A percentile compares a stretch with the other conserved stretches of the same genome.
phyloP scores from a whole-genome alignment of 2,888 invertebrate species.

The Hybos culiciformis region DNA sequence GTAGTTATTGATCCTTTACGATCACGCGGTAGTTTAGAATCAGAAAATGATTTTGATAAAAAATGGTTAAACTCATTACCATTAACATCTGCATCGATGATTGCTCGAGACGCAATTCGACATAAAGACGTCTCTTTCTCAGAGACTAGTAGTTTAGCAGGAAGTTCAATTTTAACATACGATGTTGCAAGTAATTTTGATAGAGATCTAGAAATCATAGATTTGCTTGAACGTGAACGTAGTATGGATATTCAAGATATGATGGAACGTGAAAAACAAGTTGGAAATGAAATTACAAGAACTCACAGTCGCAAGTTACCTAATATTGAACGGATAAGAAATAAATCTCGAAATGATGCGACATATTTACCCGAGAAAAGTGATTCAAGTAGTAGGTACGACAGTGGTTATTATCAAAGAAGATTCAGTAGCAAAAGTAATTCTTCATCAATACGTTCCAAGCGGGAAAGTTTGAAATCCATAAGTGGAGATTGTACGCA shows the following conservation, averaged over 20 bases:
- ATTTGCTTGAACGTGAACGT: constrained; percentile 33
- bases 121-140: constrained; percentile 30
- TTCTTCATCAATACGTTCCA: too few species aligned
- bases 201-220: constrained; percentile 34
- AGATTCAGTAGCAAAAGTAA: too few species aligned
- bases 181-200: constrained; percentile 29
- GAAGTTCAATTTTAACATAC: constrained; percentile 15
- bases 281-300: too few species aligned
- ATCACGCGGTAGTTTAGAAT: constrained; percentile 9
- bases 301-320: too few species aligned
- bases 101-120: constrained; percentile 15
- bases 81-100: constrained; percentile 9
- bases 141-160: constrained; percentile 26
- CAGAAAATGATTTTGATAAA: constrained; percentile 18
- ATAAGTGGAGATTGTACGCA: too few species aligned
- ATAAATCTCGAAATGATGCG: too few species aligned
- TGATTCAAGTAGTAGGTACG: too few species aligned
- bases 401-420: too few species aligned
- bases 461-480: too few species aligned
- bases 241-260: constrained; percentile 35
- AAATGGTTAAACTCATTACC: constrained; percentile 16
- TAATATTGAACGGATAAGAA: too few species aligned
- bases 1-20: constrained; percentile 18
- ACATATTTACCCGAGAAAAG: too few species aligned
- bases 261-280: constrained; percentile 27